Conservation (phyloP, 2,888 invertebrate species). For the Ennomos fuscantarius region DNA sequence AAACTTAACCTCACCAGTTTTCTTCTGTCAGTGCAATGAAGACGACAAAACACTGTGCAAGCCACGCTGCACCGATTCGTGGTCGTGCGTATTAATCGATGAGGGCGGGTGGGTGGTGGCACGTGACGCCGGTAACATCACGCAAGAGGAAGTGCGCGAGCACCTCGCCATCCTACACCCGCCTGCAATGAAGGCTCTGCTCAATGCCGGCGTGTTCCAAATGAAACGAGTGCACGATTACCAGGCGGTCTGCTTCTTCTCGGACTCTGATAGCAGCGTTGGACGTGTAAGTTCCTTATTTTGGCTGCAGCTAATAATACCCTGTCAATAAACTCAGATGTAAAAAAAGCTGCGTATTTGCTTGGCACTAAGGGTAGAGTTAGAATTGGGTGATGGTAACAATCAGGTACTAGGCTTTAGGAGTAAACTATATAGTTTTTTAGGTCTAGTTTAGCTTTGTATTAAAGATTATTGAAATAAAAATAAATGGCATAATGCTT, state of each 20-base stretch:
- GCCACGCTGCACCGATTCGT: constrained; percentile 67
- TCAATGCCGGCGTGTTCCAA: constrained; percentile 64
- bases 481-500: no score
- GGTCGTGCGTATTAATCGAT: constrained; percentile 74
- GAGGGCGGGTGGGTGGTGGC: constrained; percentile 76
- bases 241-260: constrained; percentile 75
- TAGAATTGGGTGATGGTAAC: no score
- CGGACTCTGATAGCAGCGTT: constrained; percentile 38
- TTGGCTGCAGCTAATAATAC: no score
- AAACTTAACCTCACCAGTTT: neutral
- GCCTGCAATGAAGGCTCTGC: constrained; percentile 65
- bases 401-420: no score
- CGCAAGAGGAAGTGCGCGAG: constrained; percentile 51
- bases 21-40: constrained; percentile 54
- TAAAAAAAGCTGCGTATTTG: constrained; percentile 42
- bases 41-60: constrained; percentile 60
- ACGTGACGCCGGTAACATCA: constrained; percentile 48
- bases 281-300: constrained; percentile 25
- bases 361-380: no score
- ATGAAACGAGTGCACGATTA: constrained; percentile 76
- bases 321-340: no score
- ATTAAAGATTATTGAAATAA: no score
- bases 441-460: no score
- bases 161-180: constrained; percentile 69
- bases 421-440: no score